These are phyloP conservation scores for Leucophenga maculata DNA, from an alignment of 2,888 invertebrate genomes.

Conservation along the genomic window DNA sequence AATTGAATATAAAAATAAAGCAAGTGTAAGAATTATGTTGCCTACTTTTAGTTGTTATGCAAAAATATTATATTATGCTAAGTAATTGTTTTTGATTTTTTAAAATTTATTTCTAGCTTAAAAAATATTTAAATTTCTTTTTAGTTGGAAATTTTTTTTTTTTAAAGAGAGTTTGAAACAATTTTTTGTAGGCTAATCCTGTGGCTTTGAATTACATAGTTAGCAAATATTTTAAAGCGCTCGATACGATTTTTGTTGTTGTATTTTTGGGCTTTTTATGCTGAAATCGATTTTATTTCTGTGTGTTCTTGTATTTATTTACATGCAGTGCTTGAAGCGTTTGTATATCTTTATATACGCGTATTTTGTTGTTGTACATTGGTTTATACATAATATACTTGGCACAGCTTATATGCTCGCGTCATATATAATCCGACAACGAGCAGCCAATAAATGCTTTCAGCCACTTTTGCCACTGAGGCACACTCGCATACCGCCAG, in stretches of 20 bases:
- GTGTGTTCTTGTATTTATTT: not conserved
- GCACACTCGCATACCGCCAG: not conserved
- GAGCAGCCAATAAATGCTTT: slow-evolving; percentile 64
- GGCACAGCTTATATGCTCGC: slow-evolving; percentile 58
- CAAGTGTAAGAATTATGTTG: slow-evolving; percentile 10
- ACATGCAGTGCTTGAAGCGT: too few species aligned
- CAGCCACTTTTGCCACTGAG: slow-evolving; percentile 43
- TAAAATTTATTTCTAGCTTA: not conserved
- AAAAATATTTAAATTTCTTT: not conserved
- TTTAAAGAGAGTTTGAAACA: not conserved
- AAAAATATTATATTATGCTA: not conserved
- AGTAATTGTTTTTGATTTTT: not conserved
- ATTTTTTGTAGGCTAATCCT: too few species aligned
- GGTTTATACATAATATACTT: slow-evolving; percentile 36
- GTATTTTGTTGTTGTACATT: not conserved
- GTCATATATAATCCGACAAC: slow-evolving; percentile 61
- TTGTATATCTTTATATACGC: not conserved
- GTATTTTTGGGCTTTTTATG: not conserved
- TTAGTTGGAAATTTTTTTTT: too few species aligned
- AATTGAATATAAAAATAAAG: slow-evolving; percentile 14
- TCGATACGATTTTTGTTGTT: not conserved
- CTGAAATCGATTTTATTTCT: slow-evolving; percentile 2
- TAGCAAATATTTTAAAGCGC: not conserved
- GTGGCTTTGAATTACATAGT: not conserved
- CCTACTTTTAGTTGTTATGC: not conserved